These are phyloP conservation scores for Gallinago undulata DNA, from an alignment of 2,113 vertebrate species.

Conservation along the genomic window DNA sequence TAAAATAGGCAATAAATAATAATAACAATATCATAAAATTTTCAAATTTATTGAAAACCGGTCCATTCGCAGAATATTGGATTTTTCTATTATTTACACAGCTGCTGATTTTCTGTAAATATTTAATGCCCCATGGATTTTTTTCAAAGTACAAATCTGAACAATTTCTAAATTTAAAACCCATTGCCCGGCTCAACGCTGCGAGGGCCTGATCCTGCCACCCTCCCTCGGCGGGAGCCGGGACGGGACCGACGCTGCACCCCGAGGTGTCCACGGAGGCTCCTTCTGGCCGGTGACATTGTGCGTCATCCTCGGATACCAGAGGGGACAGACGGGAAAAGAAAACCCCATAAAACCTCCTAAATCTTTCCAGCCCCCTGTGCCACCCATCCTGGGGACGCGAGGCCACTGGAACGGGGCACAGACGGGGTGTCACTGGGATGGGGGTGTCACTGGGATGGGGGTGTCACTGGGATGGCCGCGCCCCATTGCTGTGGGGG, in stretches of 20 bases:
- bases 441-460: too few relatives aligned
- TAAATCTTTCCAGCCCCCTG: neutral
- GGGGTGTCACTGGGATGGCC: too few relatives aligned
- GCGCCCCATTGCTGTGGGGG: rapidly evolving
- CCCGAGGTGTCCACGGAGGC: rapidly evolving
- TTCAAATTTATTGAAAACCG: conserved; percentile 64
- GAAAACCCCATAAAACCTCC: neutral
- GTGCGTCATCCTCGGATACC: neutral
- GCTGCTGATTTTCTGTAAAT: conserved; percentile 68
- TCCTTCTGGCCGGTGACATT: rapidly evolving
- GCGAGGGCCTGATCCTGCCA: neutral
- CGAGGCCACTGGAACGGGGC: rapidly evolving
- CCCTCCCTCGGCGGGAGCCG: rapidly evolving
- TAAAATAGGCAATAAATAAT: conserved; percentile 69
- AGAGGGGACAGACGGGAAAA: neutral
- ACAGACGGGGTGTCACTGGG: rapidly evolving
- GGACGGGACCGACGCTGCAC: rapidly evolving
- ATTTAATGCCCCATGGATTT: conserved; percentile 69
- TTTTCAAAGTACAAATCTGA: conserved; percentile 59
- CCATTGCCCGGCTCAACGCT: rapidly evolving
- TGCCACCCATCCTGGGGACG: neutral
- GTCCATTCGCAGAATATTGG: conserved; percentile 26
- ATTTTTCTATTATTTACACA: conserved; percentile 62
- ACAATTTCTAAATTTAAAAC: conserved; percentile 58
- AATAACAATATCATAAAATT: conserved; percentile 69